Evolutionary conservation across 2,797 vertebrate species (phyloP), one percentile per base, ranked within the genome.

Genomic region (Phoeniculus purpureus): DNA sequence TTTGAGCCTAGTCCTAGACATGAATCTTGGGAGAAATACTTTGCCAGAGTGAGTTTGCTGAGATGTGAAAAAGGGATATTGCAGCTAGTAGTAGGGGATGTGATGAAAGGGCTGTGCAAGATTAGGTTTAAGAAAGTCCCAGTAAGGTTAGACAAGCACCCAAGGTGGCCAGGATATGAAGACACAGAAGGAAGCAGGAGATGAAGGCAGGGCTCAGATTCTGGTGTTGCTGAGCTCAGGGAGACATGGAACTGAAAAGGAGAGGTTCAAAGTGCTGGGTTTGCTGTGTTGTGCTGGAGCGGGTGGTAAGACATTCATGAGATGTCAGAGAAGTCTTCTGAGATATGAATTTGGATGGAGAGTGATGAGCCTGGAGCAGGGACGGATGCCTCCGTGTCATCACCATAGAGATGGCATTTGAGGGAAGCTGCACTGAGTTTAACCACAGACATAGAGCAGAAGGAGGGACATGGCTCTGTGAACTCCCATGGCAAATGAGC

Each of bases 321-420:
- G 91, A 70, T 90, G 85, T 83, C 85, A 78, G 58, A 85, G 55
- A 72, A 77, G 55, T 82, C 62, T 79, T 73, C 79, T 7, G 70
- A 81, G 89, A 87, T 27, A 32, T 3, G 77, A 37, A 75, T 85
- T 93, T 93, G 87, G 94, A 10, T 67, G 68, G 62, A 50, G 73
- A 89, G 76, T 89, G 82, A 43, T 91, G 80, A 89, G 80, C 77
- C 80, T 5, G 0, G 81, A 67, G 74, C 29, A 55, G 84, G 81
- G 90, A 80, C 79, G 67, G 64, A 12, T 74, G 78, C 82, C 77
- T 78, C 54, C 23, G 64, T 83, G 77, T 40, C 90, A 94, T 92
- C 91, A 72, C 94, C 95, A 95, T 77, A 93, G 91, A 85, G 94
- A 94, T 85, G 93, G 87, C 62, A 93, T 95, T 95, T 93, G 89